Percentiles rank a stretch among this genome's conserved stretches.
Evolutionary conservation across 2,797 vertebrate genomes (phyloP).

Genomic region (Dallia pectoralis): DNA sequence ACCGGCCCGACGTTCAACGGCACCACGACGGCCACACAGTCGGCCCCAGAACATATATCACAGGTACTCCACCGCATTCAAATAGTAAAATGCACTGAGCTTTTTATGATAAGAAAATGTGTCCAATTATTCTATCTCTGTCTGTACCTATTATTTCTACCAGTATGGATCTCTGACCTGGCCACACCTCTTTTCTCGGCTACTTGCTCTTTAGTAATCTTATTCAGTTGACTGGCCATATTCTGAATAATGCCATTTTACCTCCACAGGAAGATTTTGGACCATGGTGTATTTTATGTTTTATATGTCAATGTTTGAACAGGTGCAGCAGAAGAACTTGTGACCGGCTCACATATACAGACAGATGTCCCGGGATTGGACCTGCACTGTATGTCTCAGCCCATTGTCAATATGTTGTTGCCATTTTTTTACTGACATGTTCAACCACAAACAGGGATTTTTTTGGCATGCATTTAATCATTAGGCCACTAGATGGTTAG

Average conservation of each 20-base stretch:
- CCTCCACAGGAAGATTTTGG: neutral
- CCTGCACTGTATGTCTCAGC: neutral
- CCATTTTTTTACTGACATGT: neutral
- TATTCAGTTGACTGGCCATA: neutral
- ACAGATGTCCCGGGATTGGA: conserved; percentile 44
- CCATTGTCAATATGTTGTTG: neutral
- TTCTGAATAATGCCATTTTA: neutral
- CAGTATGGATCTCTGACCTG: neutral
- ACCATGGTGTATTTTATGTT: neutral
- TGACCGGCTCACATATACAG: conserved; percentile 45
- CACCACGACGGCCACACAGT: conserved; percentile 38
- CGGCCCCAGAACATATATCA: conserved; percentile 44
- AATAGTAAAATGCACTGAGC: neutral
- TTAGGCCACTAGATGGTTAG: too few relatives aligned
- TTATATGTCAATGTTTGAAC: conserved; percentile 30
- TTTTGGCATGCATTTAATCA: too few relatives aligned
- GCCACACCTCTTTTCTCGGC: neutral
- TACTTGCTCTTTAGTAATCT: neutral
- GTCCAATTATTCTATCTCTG: neutral
- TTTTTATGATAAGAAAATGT: neutral
- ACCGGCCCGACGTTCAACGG: conserved; percentile 36
- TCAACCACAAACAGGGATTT: too few relatives aligned
- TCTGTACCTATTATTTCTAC: neutral
- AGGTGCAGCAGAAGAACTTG: conserved; percentile 53
- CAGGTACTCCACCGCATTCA: conserved; percentile 45